These are phyloP conservation scores for Zaprionus tsacasi DNA, from an alignment of 1,140 invertebrate species.

Conservation along the genomic window DNA sequence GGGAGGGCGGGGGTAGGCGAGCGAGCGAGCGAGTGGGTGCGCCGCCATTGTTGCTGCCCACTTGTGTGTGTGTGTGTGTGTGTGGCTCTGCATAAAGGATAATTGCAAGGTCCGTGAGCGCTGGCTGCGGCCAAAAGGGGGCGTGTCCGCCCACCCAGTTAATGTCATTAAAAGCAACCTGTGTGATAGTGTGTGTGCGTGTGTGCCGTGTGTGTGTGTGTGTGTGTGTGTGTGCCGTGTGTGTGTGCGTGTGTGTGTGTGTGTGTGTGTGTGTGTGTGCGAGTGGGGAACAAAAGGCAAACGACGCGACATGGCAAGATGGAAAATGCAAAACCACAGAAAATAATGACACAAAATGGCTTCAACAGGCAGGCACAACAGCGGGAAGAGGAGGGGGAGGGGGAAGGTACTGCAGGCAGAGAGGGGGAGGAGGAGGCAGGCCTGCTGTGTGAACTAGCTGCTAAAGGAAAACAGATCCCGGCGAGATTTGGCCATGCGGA, in stretches of 20 bases:
- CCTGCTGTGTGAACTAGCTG: neutral
- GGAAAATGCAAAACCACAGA: constrained; percentile 78
- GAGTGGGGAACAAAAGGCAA: constrained; percentile 52
- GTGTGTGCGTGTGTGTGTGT: constrained; percentile 19
- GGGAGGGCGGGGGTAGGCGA: neutral
- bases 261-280: constrained; percentile 23
- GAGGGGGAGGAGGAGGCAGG: neutral
- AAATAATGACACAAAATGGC: constrained; percentile 77
- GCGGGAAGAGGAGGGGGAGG: neutral
- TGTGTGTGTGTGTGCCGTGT: constrained; percentile 29
- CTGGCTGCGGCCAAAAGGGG: neutral
- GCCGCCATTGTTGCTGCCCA: constrained; percentile 39
- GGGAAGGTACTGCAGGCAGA: neutral
- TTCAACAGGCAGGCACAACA: constrained; percentile 37
- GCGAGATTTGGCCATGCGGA: constrained; percentile 49
- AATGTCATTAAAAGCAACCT: constrained; percentile 67
- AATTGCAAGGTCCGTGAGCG: constrained; percentile 55
- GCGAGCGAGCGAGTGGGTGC: neutral
- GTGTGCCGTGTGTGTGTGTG: constrained; percentile 20
- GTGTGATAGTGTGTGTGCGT: constrained; percentile 22
- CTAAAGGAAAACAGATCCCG: neutral
- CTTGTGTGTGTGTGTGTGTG: constrained; percentile 22
- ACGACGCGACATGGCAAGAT: constrained; percentile 37
- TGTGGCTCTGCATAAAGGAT: constrained; percentile 57
- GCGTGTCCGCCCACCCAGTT: constrained; percentile 26